Evolutionary conservation across 2,797 vertebrate genomes (phyloP).

Genomic region (Cygnus olor): DNA sequence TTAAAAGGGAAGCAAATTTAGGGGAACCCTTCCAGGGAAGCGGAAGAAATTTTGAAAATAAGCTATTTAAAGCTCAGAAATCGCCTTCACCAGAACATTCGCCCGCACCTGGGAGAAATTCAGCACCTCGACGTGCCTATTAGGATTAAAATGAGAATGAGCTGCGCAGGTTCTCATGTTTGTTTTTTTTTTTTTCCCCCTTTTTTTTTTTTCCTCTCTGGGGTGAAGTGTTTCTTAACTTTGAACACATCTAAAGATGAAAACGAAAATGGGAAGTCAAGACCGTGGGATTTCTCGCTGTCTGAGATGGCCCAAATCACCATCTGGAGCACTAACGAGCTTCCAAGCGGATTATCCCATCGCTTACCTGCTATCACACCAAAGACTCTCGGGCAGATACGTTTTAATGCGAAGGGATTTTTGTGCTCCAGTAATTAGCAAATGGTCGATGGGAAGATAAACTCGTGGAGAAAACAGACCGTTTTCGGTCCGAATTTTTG

Average conservation of each 20-base stretch:
- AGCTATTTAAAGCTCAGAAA: background rate
- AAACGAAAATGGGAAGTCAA: background rate
- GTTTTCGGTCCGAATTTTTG: background rate
- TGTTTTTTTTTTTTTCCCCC: background rate
- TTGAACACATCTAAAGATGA: constrained; percentile 20
- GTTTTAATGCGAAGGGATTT: background rate
- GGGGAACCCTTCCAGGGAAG: background rate
- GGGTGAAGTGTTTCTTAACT: constrained; percentile 37
- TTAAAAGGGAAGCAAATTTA: background rate
- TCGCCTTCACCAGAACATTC: background rate
- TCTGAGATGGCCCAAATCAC: background rate
- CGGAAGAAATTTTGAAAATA: background rate
- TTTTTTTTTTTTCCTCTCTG: background rate
- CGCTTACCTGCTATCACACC: background rate
- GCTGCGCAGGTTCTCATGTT: constrained; percentile 31
- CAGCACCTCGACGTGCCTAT: constrained; percentile 46
- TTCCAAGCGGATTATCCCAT: background rate
- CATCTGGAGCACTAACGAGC: background rate
- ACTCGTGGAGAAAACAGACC: background rate
- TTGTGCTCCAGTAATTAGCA: background rate
- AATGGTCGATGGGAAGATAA: background rate
- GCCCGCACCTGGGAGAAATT: constrained; percentile 26
- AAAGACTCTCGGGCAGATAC: background rate
- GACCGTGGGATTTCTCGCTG: background rate
- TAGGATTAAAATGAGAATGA: constrained; percentile 68